These are phyloP conservation scores for Drosophila demipolita DNA, from an alignment of 2,888 invertebrate genomes.

Conservation along the genomic window DNA sequence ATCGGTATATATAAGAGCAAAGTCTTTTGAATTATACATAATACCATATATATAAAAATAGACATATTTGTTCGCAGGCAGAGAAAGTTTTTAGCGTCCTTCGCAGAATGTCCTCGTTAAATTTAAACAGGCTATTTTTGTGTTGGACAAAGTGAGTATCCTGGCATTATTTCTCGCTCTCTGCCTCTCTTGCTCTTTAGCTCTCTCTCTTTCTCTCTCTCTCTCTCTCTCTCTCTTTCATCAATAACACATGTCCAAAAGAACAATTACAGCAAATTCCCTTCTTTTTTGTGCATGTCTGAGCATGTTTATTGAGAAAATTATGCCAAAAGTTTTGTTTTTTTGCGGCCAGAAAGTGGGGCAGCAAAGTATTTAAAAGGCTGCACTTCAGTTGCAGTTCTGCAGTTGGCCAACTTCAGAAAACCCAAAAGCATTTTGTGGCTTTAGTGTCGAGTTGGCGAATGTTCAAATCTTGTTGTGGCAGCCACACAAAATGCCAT, in stretches of 20 bases:
- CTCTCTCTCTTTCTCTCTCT: too few relatives aligned
- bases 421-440: conserved; percentile 57
- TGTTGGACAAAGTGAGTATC: neutral
- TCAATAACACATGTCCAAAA: neutral
- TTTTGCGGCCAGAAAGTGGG: conserved; percentile 29
- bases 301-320: conserved; percentile 37
- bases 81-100: conserved; percentile 52
- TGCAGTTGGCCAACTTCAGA: conserved; percentile 32
- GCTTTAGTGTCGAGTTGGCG: conserved; percentile 26
- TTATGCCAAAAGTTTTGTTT: conserved; percentile 60
- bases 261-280: conserved; percentile 4
- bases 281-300: conserved; percentile 11
- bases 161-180: neutral
- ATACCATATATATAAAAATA: conserved; percentile 29
- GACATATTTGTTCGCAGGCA: conserved; percentile 33
- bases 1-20: conserved; percentile 4
- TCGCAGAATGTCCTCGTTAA: conserved; percentile 28
- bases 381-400: conserved; percentile 47
- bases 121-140: conserved; percentile 60
- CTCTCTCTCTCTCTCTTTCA: neutral
- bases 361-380: conserved; percentile 44
- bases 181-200: too few relatives aligned
- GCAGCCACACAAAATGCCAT: conserved; percentile 21
- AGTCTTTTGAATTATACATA: conserved; percentile 68
- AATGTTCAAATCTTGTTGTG: conserved; percentile 47